Evolutionary conservation across 2,888 invertebrate genomes (phyloP), one percentile per base, ranked within the genome.

Genomic region (Tetranychus piercei): DNA sequence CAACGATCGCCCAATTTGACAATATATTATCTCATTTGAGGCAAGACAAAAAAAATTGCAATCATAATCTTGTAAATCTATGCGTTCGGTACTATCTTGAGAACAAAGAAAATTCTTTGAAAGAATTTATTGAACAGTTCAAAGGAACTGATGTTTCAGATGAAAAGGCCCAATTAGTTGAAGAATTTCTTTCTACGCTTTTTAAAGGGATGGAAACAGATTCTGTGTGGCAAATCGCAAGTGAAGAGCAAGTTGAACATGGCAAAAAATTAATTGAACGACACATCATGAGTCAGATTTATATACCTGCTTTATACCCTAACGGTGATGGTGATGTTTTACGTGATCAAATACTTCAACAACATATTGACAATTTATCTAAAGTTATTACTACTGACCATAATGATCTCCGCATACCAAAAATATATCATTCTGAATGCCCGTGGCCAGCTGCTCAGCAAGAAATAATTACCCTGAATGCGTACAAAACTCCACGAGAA

Each of bases 381-480:
- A 85, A 85, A 76, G 84, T 88, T 5, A 87, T 93, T 67, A 88
- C 89, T 22, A 91, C 91, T 6, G 86, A 87, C 76, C 91, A 93
- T 83, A 88, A 88, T 80, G 90, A 91, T 81, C 84, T 92, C 76
- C 85, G 88, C 80, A 91, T 94, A 79, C 90, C 90, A 64, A 89
- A 90, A 81, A 87, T 89, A 79, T 89, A 89, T 81, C 88, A 90
- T 81, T 89, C 90, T 81, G 96, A 96, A 81, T 93, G 92, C 81
- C 96, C 96, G 20, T 97, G 92, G 95, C 89, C 92, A 55, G 91
- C 93, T 80, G 95, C 95, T 69, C 95, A 96, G 84, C 88, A 90
- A 73, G 92, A 92, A 81, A 87, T 97, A 75, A 86, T 88, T 66
- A 89, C 91, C 78, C 89, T 95, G 81, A 89, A 92, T 78, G 93